Evolutionary conservation across 35 echinoderm and acorn worm genomes (phyloP).

Genomic region (Apostichopus parvimensis): DNA sequence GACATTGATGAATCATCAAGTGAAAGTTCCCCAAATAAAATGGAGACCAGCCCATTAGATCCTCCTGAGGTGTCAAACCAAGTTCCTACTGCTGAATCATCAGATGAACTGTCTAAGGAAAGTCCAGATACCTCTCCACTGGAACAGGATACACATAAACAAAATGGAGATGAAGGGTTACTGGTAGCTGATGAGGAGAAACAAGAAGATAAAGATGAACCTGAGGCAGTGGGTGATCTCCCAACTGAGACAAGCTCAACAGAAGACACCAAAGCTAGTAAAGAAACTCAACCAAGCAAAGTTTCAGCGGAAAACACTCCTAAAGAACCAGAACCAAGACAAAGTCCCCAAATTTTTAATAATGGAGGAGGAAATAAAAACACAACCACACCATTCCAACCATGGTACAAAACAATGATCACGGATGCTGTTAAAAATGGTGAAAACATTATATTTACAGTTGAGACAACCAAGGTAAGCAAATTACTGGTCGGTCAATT

Average conservation of each 20-base stretch:
- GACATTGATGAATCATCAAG: slow-evolving; percentile 43
- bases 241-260: neutral
- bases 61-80: neutral
- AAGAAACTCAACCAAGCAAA: neutral
- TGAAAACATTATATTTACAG: slow-evolving; percentile 73
- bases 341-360: neutral
- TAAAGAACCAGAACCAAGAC: slow-evolving; percentile 28
- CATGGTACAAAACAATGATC: slow-evolving; percentile 86
- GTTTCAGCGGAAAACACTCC: slow-evolving; percentile 9
- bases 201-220: neutral
- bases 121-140: neutral
- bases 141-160: neutral
- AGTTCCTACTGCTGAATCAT: neutral
- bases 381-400: slow-evolving; percentile 76
- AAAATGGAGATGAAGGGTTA: neutral
- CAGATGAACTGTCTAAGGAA: neutral
- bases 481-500: too few species aligned
- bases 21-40: slow-evolving; percentile 36
- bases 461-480: slow-evolving; percentile 84
- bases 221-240: neutral
- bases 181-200: neutral
- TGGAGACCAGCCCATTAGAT: neutral
- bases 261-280: slow-evolving; percentile 9
- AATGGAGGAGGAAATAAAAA: neutral
- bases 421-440: slow-evolving; percentile 86